phyloP scores from a whole-genome alignment of 2,888 invertebrate genomes.

The Hesperia comma region DNA sequence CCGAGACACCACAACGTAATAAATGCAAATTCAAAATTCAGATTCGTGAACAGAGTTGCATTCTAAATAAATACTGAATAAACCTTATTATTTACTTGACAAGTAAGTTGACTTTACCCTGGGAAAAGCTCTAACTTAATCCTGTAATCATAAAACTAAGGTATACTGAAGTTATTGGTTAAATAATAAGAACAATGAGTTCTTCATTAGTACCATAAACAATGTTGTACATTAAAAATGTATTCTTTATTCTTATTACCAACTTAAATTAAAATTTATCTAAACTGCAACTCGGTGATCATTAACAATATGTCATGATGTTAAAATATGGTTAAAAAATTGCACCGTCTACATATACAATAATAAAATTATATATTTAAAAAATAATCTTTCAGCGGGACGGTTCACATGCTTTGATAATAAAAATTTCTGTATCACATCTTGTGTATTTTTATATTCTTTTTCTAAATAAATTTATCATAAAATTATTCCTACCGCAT shows the following conservation, averaged over 20 bases:
- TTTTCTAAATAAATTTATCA: constrained; percentile 53
- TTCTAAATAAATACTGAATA: constrained; percentile 42
- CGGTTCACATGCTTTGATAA: constrained; percentile 64
- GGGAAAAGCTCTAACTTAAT: background rate
- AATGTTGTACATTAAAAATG: background rate
- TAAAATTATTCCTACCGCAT: constrained; percentile 68
- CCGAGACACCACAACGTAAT: constrained; percentile 61
- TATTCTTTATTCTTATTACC: background rate
- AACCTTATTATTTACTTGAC: constrained; percentile 5
- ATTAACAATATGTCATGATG: constrained; percentile 43
- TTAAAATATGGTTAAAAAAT: constrained; percentile 44
- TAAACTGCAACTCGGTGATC: constrained; percentile 47
- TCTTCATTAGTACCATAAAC: too few species aligned
- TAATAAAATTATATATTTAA: constrained; percentile 37
- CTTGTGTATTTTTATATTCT: constrained; percentile 55
- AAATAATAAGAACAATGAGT: background rate
- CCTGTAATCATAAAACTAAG: background rate
- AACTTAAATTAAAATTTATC: constrained; percentile 36
- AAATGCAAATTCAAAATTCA: constrained; percentile 67
- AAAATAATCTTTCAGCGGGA: constrained; percentile 51
- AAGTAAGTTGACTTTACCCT: constrained; percentile 10
- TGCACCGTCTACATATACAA: constrained; percentile 38
- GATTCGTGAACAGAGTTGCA: constrained; percentile 41
- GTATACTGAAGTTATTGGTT: background rate
- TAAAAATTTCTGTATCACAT: constrained; percentile 60